Conservation (phyloP, 2,797 vertebrate species). For the Alcedo quadribrachys region DNA sequence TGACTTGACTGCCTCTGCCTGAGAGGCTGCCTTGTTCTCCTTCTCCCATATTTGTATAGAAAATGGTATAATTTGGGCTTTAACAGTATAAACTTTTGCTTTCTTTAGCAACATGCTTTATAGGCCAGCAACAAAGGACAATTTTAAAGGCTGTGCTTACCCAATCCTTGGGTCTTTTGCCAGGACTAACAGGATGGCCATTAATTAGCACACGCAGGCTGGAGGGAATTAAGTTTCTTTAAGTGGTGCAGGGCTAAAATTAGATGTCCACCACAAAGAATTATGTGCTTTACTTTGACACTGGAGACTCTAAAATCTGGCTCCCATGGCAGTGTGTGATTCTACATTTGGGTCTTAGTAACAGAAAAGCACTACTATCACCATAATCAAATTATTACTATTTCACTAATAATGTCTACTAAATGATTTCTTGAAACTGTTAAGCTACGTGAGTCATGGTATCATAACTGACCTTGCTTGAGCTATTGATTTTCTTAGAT, state of each 20-base stretch:
- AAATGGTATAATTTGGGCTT: neutral
- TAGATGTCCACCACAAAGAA: neutral
- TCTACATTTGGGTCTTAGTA: neutral
- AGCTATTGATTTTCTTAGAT: conserved; percentile 78
- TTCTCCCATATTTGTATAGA: neutral
- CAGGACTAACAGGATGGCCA: neutral
- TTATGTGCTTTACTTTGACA: neutral
- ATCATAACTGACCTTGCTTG: conserved; percentile 81
- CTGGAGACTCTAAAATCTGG: neutral
- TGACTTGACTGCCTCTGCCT: neutral
- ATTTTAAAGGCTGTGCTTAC: neutral
- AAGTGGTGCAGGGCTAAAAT: neutral
- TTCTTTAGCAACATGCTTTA: neutral
- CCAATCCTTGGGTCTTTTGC: neutral
- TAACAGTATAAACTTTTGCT: neutral
- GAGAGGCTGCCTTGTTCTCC: neutral
- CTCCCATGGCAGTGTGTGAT: neutral
- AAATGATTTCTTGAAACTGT: neutral
- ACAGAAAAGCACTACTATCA: neutral
- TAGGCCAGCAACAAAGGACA: neutral
- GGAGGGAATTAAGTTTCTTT: neutral
- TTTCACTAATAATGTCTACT: neutral
- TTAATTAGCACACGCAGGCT: neutral
- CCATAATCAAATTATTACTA: neutral
- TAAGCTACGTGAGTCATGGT: neutral